These are phyloP conservation scores for Lepeophtheirus nordmannii DNA, from an alignment of 2,888 invertebrate species.

Conservation along the genomic window DNA sequence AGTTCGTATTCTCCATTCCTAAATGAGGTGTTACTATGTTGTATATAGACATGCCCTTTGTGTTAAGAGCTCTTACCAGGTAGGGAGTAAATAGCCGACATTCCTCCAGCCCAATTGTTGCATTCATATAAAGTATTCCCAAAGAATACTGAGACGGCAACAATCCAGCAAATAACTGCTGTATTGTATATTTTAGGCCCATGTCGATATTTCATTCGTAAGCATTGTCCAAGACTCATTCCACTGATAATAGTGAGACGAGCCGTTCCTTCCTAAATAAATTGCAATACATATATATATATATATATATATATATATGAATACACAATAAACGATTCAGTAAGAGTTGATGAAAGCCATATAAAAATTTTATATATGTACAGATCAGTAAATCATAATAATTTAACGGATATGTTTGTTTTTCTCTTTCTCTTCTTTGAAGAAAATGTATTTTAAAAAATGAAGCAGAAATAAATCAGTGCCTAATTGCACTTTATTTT, in stretches of 20 bases:
- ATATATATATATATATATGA: background rate
- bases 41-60: background rate
- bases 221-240: conserved; percentile 19
- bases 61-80: background rate
- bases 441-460: too few species aligned
- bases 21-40: background rate
- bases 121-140: conserved; percentile 23
- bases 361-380: too few species aligned
- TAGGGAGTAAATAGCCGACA: conserved; percentile 16
- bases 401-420: too few species aligned
- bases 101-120: conserved; percentile 22
- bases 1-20: conserved; percentile 13
- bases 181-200: conserved; percentile 18
- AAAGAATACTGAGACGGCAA: conserved; percentile 10
- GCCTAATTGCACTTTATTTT: too few species aligned
- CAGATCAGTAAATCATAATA: too few species aligned
- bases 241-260: conserved; percentile 17
- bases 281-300: too few species aligned
- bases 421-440: too few species aligned
- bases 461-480: too few species aligned
- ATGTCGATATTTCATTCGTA: conserved; percentile 18
- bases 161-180: conserved; percentile 21
- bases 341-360: too few species aligned
- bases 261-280: conserved; percentile 20
- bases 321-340: too few species aligned